These are phyloP conservation scores for Coregonus suidteri DNA, from an alignment of 2,797 vertebrate species.

Conservation along the genomic window DNA sequence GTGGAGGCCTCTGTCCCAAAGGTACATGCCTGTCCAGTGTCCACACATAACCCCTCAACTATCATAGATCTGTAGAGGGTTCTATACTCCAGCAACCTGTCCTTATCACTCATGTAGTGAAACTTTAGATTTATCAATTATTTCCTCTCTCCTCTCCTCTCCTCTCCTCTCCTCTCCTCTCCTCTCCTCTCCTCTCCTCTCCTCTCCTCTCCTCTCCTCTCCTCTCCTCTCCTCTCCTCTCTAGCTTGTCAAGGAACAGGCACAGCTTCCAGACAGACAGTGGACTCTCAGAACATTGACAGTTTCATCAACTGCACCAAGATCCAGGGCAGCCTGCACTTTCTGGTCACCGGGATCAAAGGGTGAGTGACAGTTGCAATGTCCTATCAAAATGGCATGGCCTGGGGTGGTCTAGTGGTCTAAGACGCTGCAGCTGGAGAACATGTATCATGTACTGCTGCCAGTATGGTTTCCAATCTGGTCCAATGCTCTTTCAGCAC, in stretches of 20 bases:
- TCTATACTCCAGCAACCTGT: neutral
- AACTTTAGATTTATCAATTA: no score
- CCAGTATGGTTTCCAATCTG: neutral
- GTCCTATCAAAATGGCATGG: neutral
- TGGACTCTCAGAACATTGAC: conserved; percentile 90
- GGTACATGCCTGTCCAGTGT: conserved; percentile 67
- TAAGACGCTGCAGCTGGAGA: neutral
- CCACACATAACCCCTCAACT: neutral
- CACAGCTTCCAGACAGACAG: conserved; percentile 75
- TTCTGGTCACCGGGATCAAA: conserved; percentile 88
- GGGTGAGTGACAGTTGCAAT: conserved; percentile 76
- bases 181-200: conserved; percentile 6
- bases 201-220: neutral
- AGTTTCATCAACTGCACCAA: conserved; percentile 95
- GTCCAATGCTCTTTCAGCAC: neutral
- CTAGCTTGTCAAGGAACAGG: conserved; percentile 88
- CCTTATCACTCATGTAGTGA: neutral
- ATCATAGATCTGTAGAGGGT: neutral
- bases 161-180: neutral
- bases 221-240: conserved; percentile 2
- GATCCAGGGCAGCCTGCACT: conserved; percentile 92
- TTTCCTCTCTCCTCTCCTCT: neutral
- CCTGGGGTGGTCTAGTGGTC: neutral
- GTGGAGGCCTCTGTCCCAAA: conserved; percentile 90
- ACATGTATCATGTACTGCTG: neutral